Percentiles rank a stretch among this genome's conserved stretches.
These are phyloP conservation scores for Acanthosoma haemorrhoidale DNA, from an alignment of 2,888 invertebrate species.

Conservation along the genomic window DNA sequence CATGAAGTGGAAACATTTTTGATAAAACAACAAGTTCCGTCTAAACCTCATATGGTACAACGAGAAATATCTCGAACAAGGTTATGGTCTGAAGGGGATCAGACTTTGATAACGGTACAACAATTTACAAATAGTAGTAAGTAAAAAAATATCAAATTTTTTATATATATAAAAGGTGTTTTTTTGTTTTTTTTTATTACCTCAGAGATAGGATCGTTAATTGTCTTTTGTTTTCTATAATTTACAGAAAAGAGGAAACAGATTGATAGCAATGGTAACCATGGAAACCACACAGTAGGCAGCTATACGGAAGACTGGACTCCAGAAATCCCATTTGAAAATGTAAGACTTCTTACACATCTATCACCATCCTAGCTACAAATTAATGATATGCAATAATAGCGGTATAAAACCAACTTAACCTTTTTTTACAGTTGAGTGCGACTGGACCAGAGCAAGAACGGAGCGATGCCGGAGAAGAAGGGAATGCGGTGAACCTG, in stretches of 20 bases:
- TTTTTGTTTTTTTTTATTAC: not conserved
- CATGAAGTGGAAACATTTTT: slow-evolving; percentile 83
- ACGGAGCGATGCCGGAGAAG: slow-evolving; percentile 46
- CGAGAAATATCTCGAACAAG: slow-evolving; percentile 42
- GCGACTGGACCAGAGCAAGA: slow-evolving; percentile 42
- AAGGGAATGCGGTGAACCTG: slow-evolving; percentile 40
- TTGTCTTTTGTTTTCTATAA: not conserved
- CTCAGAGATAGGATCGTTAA: not conserved
- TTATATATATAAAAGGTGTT: not conserved
- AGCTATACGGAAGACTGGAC: slow-evolving; percentile 75
- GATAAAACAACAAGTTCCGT: slow-evolving; percentile 73
- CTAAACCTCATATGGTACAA: slow-evolving; percentile 41
- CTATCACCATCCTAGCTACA: no score
- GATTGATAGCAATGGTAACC: slow-evolving; percentile 44
- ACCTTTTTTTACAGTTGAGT: slow-evolving; percentile 44
- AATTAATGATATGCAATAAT: not conserved
- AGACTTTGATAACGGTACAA: slow-evolving; percentile 35
- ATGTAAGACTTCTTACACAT: slow-evolving; percentile 54
- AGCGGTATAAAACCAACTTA: not conserved
- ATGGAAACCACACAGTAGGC: slow-evolving; percentile 48
- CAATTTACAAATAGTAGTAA: slow-evolving; percentile 33
- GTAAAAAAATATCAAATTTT: not conserved
- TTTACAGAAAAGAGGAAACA: slow-evolving; percentile 38
- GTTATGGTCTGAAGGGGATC: slow-evolving; percentile 47
- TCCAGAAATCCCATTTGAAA: slow-evolving; percentile 87